Conservation (phyloP, 2,113 vertebrate genomes). For the Leptobrachium ailaonicum region DNA sequence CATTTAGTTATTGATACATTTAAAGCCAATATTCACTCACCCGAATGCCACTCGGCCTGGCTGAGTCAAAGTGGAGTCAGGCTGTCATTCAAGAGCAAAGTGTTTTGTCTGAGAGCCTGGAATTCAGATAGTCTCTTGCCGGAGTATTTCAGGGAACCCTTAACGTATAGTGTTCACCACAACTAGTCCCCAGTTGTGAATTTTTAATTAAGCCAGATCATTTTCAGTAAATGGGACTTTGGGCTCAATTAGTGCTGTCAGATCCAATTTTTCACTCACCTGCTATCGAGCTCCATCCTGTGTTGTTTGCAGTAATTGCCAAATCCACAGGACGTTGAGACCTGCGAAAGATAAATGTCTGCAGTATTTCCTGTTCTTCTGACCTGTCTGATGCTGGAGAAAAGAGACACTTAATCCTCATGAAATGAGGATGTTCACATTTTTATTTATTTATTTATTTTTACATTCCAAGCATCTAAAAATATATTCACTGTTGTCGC, state of each 20-base stretch:
- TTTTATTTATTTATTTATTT: no score
- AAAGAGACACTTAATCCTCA: background rate
- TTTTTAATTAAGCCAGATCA: slow-evolving; percentile 72
- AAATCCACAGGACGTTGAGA: slow-evolving; percentile 61
- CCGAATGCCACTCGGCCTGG: slow-evolving; percentile 16
- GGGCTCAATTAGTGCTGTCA: slow-evolving; percentile 72
- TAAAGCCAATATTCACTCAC: slow-evolving; percentile 25
- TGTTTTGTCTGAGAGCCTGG: slow-evolving; percentile 57
- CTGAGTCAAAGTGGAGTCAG: slow-evolving; percentile 26
- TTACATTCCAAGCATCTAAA: background rate
- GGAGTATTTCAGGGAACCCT: slow-evolving; percentile 57
- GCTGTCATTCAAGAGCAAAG: slow-evolving; percentile 24
- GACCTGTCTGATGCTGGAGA: slow-evolving; percentile 6
- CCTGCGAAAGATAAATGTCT: slow-evolving; percentile 46
- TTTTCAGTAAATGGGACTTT: slow-evolving; percentile 73
- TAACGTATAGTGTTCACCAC: slow-evolving; percentile 61
- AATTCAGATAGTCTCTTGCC: slow-evolving; percentile 57
- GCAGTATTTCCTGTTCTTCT: slow-evolving; percentile 44
- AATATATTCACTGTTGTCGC: slow-evolving; percentile 13
- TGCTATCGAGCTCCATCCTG: slow-evolving; percentile 58
- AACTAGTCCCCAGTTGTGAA: slow-evolving; percentile 69
- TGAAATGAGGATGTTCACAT: background rate
- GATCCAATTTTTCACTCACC: slow-evolving; percentile 67
- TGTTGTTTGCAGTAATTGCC: slow-evolving; percentile 62
- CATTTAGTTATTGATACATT: slow-evolving; percentile 23